Conservation (phyloP, 2,797 vertebrate species). For the Tokudaia tokunoshimensis region DNA sequence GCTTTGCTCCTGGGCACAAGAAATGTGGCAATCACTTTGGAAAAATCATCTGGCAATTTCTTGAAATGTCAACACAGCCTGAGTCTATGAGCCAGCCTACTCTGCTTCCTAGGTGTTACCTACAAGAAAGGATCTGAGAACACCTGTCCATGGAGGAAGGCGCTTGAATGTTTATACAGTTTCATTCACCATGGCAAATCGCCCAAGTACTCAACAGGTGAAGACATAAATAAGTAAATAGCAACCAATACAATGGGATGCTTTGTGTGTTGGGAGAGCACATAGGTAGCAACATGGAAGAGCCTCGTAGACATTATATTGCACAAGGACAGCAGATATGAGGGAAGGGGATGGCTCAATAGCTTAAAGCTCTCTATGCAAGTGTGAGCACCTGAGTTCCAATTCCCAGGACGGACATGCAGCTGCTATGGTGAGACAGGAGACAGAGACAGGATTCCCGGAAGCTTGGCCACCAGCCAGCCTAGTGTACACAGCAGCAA, state of each 20-base stretch:
- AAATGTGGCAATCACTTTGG: neutral
- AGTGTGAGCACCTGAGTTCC: neutral
- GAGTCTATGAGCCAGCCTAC: neutral
- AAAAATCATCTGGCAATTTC: neutral
- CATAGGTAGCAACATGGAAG: neutral
- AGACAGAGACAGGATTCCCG: neutral
- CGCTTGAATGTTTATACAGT: neutral
- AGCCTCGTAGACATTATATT: neutral
- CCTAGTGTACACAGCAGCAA: no score
- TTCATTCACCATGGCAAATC: neutral
- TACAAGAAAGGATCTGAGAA: neutral
- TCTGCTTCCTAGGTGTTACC: constrained; percentile 7
- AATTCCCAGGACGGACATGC: neutral
- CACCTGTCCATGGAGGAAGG: neutral
- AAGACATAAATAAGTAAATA: neutral
- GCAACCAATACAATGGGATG: neutral
- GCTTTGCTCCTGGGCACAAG: neutral
- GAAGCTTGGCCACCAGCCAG: neutral
- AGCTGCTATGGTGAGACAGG: neutral
- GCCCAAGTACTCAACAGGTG: neutral
- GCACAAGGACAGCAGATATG: neutral
- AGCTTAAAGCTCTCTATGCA: neutral
- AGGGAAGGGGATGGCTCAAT: neutral
- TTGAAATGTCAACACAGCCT: neutral
- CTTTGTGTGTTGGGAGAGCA: neutral